Conservation (phyloP, 2,888 invertebrate genomes). For the Tinea trinotella region DNA sequence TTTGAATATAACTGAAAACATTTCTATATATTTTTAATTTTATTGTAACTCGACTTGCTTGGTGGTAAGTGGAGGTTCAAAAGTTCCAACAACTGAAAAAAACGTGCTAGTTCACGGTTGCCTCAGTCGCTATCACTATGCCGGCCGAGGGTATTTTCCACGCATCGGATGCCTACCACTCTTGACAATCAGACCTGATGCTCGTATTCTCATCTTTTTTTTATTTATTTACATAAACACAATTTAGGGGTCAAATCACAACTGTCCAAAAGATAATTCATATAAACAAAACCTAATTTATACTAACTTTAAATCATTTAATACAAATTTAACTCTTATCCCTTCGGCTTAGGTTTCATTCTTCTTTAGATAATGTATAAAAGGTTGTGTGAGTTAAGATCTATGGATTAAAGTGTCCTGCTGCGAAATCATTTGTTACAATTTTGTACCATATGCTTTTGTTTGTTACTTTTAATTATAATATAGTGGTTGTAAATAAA, state of each 20-base stretch:
- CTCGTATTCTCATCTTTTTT: too few relatives aligned
- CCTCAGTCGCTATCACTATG: too few relatives aligned
- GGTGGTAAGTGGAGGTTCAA: too few relatives aligned
- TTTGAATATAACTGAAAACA: too few relatives aligned
- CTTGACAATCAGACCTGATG: too few relatives aligned
- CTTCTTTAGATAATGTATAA: neutral
- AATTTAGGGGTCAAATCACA: neutral
- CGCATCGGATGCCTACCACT: too few relatives aligned
- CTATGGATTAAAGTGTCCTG: constrained; percentile 29
- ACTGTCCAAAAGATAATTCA: neutral
- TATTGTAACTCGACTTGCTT: too few relatives aligned
- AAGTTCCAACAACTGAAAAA: too few relatives aligned
- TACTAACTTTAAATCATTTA: neutral
- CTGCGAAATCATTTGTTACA: constrained; percentile 53
- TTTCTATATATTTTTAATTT: too few relatives aligned
- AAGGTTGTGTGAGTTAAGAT: neutral
- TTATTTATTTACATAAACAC: too few relatives aligned
- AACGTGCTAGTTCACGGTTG: too few relatives aligned
- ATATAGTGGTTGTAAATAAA: neutral
- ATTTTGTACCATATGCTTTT: constrained; percentile 7
- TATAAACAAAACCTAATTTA: neutral
- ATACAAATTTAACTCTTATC: neutral
- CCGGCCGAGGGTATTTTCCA: too few relatives aligned
- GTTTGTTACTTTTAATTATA: constrained; percentile 10
- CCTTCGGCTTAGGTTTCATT: neutral